These are phyloP conservation scores for Lithophane socia DNA, from an alignment of 2,888 invertebrate genomes.

Conservation along the genomic window DNA sequence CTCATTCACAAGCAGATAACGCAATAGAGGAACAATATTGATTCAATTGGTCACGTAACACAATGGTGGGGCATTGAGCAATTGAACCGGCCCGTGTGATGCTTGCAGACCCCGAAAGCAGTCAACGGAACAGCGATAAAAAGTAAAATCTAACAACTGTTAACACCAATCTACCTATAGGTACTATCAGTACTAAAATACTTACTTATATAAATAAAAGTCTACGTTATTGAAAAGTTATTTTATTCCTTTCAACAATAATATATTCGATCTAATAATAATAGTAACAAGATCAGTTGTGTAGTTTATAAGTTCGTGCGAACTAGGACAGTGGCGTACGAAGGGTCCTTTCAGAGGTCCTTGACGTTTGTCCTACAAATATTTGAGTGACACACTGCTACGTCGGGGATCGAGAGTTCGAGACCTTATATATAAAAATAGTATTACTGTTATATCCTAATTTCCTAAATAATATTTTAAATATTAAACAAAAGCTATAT, in stretches of 20 bases:
- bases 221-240: background rate
- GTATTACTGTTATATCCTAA: background rate
- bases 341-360: conserved; percentile 70
- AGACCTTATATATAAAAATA: conserved; percentile 30
- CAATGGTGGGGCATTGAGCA: conserved; percentile 67
- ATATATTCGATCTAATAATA: conserved; percentile 21
- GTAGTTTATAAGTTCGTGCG: conserved; percentile 60
- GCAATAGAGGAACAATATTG: conserved; percentile 74
- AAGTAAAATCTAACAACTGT: conserved; percentile 25
- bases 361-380: conserved; percentile 76
- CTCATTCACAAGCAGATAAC: conserved; percentile 69
- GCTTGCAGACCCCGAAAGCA: conserved; percentile 41
- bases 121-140: conserved; percentile 35
- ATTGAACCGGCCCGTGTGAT: conserved; percentile 65
- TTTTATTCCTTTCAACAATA: conserved; percentile 14
- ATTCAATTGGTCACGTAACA: conserved; percentile 75
- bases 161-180: conserved; percentile 4
- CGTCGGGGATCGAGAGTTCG: conserved; percentile 49
- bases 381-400: conserved; percentile 72
- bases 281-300: conserved; percentile 49
- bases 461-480: too few relatives aligned
- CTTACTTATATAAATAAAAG: conserved; percentile 5
- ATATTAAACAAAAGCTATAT: background rate
- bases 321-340: conserved; percentile 66
- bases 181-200: conserved; percentile 1